Evolutionary conservation across 1,140 invertebrate genomes (phyloP), one percentile per base, ranked within the genome.

Genomic region (Archivesica marissinica): DNA sequence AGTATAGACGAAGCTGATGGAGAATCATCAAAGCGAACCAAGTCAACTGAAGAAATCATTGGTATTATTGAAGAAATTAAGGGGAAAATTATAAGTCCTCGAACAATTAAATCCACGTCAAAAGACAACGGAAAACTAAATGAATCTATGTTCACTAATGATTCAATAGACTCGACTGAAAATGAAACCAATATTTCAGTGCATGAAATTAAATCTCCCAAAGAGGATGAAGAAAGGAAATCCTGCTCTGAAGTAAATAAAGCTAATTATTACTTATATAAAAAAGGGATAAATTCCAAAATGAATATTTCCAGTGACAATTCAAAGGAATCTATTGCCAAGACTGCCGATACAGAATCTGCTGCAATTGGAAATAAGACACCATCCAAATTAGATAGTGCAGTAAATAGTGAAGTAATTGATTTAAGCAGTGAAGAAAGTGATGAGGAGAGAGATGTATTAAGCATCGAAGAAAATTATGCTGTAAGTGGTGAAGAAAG

Each of bases 91-190:
- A 39, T 56, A 61, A 35, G 50, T n/a, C 54, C 80, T 20, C 38
- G 17, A 9, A 33, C 11, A 56, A 56, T n/a, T 30, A 47, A 44
- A 33, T 17, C 39, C n/a, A 15, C 23, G 1, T 70, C 59, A 2
- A 47, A 30, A 23, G n/a, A 13, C 3, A 41, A 44, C 25, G 50
- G 30, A 4, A 74, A 74, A 33, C 28, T 39, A 2, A 68, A 83
- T 64, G 66, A 72, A 39, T 74, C 54, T n/a, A 83, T 83, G 80
- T 83, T 83, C 50, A 83, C 80, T 15, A 70, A 83, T 74, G 68
- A 74, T 30, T 83, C 80, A 30, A 23, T 75, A 1, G 80, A 75
- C 20, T 83, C 80, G 23, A 1, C 13, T 15, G 52, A 81, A 17
- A 54, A 75, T 4, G 74, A 76, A 33, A 0, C 1, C 15, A 50